Percentiles rank a stretch among this genome's conserved stretches.
phyloP scores from a whole-genome alignment of 2,888 invertebrate genomes.

The Anarsia innoxiella region DNA sequence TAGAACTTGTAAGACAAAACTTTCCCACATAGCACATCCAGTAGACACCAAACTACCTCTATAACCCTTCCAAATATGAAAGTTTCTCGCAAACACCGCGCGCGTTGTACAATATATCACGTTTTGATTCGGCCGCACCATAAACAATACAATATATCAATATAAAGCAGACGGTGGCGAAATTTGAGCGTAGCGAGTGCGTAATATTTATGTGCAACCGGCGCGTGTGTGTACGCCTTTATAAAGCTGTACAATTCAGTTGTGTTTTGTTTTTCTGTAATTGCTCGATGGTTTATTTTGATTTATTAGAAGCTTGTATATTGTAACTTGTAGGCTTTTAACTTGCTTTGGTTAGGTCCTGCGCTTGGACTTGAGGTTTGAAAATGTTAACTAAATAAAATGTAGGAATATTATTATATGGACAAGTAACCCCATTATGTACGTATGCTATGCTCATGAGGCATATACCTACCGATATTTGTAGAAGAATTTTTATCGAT shows the following conservation, averaged over 20 bases:
- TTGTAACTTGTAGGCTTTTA: too few species aligned
- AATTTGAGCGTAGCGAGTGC: constrained; percentile 71
- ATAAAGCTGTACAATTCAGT: constrained; percentile 25
- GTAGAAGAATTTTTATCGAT: too few species aligned
- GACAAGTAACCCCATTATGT: too few species aligned
- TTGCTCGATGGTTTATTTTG: constrained; percentile 7
- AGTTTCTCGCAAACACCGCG: constrained; percentile 67
- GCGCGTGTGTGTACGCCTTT: constrained; percentile 17
- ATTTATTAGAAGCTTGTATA: neutral
- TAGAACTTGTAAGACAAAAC: too few species aligned
- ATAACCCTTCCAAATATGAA: constrained; percentile 69
- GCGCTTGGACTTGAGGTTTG: too few species aligned
- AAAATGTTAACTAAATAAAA: too few species aligned
- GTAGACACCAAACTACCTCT: constrained; percentile 34
- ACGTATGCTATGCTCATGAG: too few species aligned
- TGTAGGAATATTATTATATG: too few species aligned
- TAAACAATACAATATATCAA: constrained; percentile 76
- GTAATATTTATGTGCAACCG: constrained; percentile 61
- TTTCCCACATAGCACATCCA: constrained; percentile 34
- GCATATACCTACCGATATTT: too few species aligned
- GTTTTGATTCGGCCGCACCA: constrained; percentile 74
- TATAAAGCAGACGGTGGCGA: constrained; percentile 75
- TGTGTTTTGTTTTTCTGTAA: constrained; percentile 25
- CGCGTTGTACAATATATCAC: constrained; percentile 70
- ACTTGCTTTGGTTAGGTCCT: too few species aligned